Evolutionary conservation across 2,797 vertebrate genomes (phyloP).

Genomic region (Carapus acus): DNA sequence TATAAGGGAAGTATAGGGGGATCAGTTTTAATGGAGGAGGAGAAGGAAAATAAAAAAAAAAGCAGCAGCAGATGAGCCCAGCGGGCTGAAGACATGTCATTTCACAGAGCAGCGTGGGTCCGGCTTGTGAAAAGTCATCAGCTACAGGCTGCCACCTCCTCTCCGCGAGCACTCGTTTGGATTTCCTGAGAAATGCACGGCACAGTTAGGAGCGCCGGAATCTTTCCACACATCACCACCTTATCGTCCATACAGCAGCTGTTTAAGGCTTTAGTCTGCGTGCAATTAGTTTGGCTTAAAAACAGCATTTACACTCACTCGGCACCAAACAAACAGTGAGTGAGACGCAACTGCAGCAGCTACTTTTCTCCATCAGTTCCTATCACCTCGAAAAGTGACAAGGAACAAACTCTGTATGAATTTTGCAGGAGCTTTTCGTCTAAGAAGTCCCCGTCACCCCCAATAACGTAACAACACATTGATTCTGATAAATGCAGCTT

Average conservation of each 20-base stretch:
- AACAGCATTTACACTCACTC: too few species aligned
- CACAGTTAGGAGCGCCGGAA: conserved; percentile 13
- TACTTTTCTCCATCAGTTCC: too few species aligned
- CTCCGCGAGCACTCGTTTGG: conserved; percentile 15
- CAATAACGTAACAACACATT: too few species aligned
- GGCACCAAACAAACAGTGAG: too few species aligned
- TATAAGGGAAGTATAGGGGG: conserved; percentile 19
- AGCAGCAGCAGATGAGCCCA: conserved; percentile 14
- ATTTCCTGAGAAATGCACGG: conserved; percentile 4
- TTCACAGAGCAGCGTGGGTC: conserved; percentile 19
- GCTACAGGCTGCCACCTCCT: conserved; percentile 6
- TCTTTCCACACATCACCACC: background rate
- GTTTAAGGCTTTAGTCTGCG: background rate
- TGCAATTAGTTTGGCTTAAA: too few species aligned
- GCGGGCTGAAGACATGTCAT: conserved; percentile 23
- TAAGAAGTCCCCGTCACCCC: too few species aligned
- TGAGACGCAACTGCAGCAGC: too few species aligned
- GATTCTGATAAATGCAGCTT: too few species aligned
- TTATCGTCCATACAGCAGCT: background rate
- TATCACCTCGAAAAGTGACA: too few species aligned
- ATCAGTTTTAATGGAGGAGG: background rate
- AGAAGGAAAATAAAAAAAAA: conserved; percentile 2
- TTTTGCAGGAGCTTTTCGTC: too few species aligned
- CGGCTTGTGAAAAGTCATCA: conserved; percentile 22
- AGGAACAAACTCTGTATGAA: conserved; percentile 4